Percentiles rank a stretch among this genome's conserved stretches.
These are phyloP conservation scores for Hemicordylus capensis DNA, from an alignment of 2,113 vertebrate species.

Conservation along the genomic window DNA sequence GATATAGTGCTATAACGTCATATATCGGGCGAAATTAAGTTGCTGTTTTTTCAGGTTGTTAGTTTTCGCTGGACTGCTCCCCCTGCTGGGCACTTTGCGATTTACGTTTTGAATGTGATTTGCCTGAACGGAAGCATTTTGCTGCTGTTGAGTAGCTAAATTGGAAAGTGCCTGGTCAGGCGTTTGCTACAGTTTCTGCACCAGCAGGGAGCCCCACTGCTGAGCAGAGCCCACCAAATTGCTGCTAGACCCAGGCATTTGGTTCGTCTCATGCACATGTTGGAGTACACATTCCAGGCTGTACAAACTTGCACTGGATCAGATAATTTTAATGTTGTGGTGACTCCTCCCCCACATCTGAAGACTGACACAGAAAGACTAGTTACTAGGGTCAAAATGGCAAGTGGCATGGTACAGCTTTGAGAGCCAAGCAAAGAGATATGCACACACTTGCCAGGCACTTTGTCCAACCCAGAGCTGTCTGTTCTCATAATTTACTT, in stretches of 20 bases:
- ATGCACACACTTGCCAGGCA: neutral
- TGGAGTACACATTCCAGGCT: no score
- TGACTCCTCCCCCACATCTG: neutral
- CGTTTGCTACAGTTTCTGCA: neutral
- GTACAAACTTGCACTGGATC: neutral
- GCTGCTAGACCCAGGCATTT: neutral
- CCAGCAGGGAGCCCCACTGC: neutral
- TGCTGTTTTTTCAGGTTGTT: no score
- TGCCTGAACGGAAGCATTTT: no score
- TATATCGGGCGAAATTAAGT: no score
- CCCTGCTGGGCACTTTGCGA: no score
- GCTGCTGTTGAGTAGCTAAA: no score
- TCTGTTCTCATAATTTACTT: neutral
- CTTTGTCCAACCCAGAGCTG: neutral
- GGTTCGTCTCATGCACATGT: neutral
- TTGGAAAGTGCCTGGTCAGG: no score
- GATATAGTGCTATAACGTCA: no score
- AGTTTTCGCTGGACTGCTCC: no score
- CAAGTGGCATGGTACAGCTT: neutral
- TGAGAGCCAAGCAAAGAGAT: neutral
- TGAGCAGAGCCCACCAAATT: neutral
- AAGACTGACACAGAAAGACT: neutral
- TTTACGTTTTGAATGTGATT: no score
- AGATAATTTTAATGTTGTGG: neutral
- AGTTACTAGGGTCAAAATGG: neutral